Base-by-base conservation (phyloP, 2,888 invertebrate genomes). In the Lasioglossum marginatum region DNA sequence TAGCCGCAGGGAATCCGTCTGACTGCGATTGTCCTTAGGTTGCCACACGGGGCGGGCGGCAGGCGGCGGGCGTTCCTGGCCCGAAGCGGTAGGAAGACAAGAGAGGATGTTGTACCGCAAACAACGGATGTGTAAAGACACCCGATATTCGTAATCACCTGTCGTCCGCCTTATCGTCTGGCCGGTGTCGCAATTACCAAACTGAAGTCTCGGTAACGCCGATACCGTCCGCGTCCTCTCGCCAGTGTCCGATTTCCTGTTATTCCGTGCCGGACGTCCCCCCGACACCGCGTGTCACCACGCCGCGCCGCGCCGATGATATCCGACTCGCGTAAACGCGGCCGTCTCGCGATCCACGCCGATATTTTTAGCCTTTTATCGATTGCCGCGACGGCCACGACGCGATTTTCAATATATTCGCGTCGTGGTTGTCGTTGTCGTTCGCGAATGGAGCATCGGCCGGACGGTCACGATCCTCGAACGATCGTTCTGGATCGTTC, bases 71-170 rank as follows among this genome's bases (percentile, higher is more conserved):
- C 34, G 23, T n/a, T 12, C 68, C 37, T 12, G 0, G n/a, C 37
- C 37, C n/a, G 40, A 68, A 68, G 37, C 68, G 37, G 68, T 34
- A 23, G 73, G 73, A 73, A 31, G 66, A n/a, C n/a, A 14, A 10
- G 37, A 34, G 70, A 86, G 80, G 81, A 75, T 85, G 89, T 89
- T 79, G 73, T 83, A 88, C 77, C 82, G 83, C 77, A 81, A 86
- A 93, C 91, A 93, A 91, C 93, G 92, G 93, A 93, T 93, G 92
- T 93, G 84, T 92, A 92, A 88, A 88, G 92, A 92, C 87, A 93
- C 88, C 77, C 86, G 92, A 93, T 92, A 92, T 87, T 86, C 87
- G 85, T 87, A 91, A 91, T 90, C 90, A 89, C 91, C 91, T 92
- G 92, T 87, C 90, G 86, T 48, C 70, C 77, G 68, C 89, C 87